phyloP scores from a whole-genome alignment of 2,797 vertebrate species.

The Myotis pilosus region DNA sequence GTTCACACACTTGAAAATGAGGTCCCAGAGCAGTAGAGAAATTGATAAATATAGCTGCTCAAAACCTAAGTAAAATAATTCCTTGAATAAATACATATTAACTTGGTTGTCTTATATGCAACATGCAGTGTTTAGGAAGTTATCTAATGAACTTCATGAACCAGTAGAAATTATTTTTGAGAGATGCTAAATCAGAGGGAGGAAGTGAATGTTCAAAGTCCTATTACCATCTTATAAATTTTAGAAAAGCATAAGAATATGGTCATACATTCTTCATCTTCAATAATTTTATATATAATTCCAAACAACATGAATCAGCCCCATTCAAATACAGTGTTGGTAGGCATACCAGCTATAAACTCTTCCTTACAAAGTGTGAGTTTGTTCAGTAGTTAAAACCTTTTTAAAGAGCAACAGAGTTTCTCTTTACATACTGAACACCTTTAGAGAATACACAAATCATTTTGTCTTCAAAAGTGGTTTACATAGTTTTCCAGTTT shows the following conservation, averaged over 20 bases:
- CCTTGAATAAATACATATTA: background rate
- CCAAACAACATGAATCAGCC: too few relatives aligned
- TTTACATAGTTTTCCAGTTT: background rate
- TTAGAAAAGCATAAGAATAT: background rate
- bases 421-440: background rate
- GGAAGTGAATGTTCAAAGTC: conserved; percentile 4
- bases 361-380: background rate
- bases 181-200: conserved; percentile 45
- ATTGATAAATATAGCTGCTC: background rate
- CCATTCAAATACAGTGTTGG: too few relatives aligned
- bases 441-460: background rate
- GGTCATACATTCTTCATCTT: background rate
- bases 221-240: background rate
- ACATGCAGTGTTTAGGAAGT: conserved; percentile 25
- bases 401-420: background rate
- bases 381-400: background rate
- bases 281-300: background rate
- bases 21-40: background rate
- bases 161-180: conserved; percentile 35
- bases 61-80: background rate
- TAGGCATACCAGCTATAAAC: background rate
- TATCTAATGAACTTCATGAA: conserved; percentile 25
- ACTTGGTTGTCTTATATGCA: background rate
- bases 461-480: background rate
- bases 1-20: background rate